A percentile compares a stretch with the other conserved stretches of the same genome.
These are phyloP conservation scores for Pycnomerus fuliginosus DNA, from an alignment of 2,888 invertebrate species.

Conservation along the genomic window DNA sequence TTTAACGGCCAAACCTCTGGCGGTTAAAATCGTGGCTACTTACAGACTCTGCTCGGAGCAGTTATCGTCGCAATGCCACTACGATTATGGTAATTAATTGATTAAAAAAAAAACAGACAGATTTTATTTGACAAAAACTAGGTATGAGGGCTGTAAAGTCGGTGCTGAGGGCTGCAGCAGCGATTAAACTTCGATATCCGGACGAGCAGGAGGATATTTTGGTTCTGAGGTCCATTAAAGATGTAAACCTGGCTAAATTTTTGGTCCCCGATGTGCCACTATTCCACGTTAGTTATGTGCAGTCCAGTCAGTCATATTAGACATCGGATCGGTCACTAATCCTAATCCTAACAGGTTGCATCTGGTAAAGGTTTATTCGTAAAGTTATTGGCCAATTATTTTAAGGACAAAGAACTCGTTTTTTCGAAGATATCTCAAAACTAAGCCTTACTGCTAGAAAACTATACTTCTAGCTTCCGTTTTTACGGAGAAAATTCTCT, in stretches of 20 bases:
- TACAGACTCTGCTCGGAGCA: constrained; percentile 93
- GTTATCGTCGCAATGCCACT: constrained; percentile 89
- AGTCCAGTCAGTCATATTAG: no score
- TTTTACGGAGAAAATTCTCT: no score
- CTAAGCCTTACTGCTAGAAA: no score
- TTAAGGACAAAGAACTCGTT: no score
- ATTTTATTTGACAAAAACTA: constrained; percentile 36
- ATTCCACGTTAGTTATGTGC: constrained; percentile 69
- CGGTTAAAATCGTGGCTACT: constrained; percentile 92
- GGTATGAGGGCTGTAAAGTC: constrained; percentile 95
- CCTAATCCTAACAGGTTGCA: no score
- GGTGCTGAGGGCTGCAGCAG: constrained; percentile 88
- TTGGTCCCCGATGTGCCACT: constrained; percentile 84
- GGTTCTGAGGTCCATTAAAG: constrained; percentile 86
- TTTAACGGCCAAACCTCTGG: constrained; percentile 80
- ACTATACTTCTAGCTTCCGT: no score
- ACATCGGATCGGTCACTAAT: no score
- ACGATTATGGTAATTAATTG: constrained; percentile 77
- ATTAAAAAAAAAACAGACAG: background rate
- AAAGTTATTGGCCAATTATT: no score
- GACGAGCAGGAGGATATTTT: constrained; percentile 85
- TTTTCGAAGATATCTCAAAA: no score
- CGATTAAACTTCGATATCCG: constrained; percentile 85
- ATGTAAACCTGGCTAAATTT: constrained; percentile 93
- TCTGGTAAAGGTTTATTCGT: no score